These are phyloP conservation scores for Troilus luridus DNA, from an alignment of 2,888 invertebrate genomes.

Conservation along the genomic window DNA sequence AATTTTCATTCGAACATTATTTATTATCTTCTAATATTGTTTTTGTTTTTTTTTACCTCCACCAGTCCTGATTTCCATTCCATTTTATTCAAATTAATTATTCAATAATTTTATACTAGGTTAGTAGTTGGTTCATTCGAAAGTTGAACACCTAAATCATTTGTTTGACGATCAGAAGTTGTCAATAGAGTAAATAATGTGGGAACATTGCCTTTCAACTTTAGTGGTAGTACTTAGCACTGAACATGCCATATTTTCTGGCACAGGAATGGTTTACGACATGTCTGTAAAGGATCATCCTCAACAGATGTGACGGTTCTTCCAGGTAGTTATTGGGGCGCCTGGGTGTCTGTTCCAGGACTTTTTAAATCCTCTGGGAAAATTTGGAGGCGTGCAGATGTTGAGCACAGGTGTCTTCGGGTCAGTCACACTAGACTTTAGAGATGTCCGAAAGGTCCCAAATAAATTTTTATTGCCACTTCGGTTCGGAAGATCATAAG, in stretches of 20 bases:
- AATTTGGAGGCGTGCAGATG: conserved; percentile 3
- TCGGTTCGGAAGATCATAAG: background rate
- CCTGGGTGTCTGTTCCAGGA: conserved; percentile 4
- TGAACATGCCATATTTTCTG: background rate
- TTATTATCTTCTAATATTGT: too few species aligned
- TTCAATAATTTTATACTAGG: too few species aligned
- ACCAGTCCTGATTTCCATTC: too few species aligned
- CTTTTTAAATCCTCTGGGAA: background rate
- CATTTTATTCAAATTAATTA: too few species aligned
- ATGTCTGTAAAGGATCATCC: background rate
- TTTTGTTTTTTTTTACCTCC: too few species aligned
- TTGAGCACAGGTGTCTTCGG: background rate
- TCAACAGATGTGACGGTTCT: background rate
- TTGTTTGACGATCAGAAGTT: too few species aligned
- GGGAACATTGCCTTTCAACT: background rate
- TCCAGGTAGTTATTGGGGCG: background rate
- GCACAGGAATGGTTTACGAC: background rate
- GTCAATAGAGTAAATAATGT: background rate
- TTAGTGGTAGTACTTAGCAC: background rate
- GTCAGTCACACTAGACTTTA: background rate
- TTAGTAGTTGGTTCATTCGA: too few species aligned
- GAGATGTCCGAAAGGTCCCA: background rate
- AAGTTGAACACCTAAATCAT: too few species aligned
- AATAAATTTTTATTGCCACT: background rate
- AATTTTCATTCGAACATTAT: too few species aligned